Evolutionary conservation across 2,113 vertebrate species (phyloP).

Genomic region (Ammodramus savannarum): DNA sequence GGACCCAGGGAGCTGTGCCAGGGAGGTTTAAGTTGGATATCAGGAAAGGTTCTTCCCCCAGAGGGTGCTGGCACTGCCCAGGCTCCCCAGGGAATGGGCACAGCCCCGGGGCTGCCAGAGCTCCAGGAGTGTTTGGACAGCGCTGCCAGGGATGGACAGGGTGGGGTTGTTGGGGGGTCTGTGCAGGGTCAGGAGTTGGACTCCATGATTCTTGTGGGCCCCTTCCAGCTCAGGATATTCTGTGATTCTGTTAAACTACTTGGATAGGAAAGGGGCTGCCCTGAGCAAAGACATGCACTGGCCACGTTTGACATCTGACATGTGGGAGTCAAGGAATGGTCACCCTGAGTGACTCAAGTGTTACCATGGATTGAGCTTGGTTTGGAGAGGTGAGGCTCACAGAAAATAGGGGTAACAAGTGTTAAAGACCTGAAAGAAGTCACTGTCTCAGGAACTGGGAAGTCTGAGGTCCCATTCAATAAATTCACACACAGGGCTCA

Average conservation of each 20-base stretch:
- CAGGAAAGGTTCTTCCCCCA: neutral
- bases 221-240: neutral
- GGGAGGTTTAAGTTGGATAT: fast-evolving
- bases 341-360: neutral
- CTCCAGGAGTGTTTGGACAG: fast-evolving
- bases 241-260: neutral
- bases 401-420: neutral
- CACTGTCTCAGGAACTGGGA: neutral
- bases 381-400: neutral
- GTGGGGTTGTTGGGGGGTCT: neutral
- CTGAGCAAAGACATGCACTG: neutral
- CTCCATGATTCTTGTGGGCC: too few relatives aligned
- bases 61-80: neutral
- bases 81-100: neutral
- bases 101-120: neutral
- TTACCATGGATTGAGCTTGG: neutral
- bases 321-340: fast-evolving
- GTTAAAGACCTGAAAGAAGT: neutral
- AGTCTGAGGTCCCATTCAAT: neutral
- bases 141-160: fast-evolving
- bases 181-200: fast-evolving
- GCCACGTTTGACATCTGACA: neutral
- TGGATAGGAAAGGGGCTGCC: neutral
- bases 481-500: neutral
- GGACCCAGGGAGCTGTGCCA: fast-evolving